Base-by-base conservation (phyloP, 2,113 vertebrate species). In the Columbina picui region DNA sequence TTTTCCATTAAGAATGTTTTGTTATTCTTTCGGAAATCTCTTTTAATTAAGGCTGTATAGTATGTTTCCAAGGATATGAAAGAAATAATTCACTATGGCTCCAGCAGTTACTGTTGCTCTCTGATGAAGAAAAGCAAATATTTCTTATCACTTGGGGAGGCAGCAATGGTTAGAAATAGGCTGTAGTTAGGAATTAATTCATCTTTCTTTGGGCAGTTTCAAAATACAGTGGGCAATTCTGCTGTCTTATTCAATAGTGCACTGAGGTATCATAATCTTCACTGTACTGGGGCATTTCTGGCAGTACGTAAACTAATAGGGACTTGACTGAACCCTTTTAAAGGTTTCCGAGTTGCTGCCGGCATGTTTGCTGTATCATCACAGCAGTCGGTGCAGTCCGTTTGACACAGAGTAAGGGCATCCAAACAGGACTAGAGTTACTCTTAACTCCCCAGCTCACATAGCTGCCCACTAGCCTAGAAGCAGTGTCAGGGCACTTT, bases 1-100 rank as follows among this genome's bases (percentile, higher is more conserved):
- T 91, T 90, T 87, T 65, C 78, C 55, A 79, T 93, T 91, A 89
- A 53, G 67, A 87, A 53, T 84, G 29, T 82, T 91, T 83, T 95
- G 50, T 67, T 91, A 74, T 93, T 95, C 71, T 94, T 96, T 91
- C 8, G 10, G 82, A 96, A 68, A 83, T 93, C 45, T 88, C 90
- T 87, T 95, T 94, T 95, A 95, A 94, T 96, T 96, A 97, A 95
- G 78, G 61, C 50, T 89, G 67, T 95, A 94, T 80, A 89, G 77
- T 89, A 91, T 77, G 87, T 93, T 96, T 96, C 82, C 84, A 95
- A 87, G 93, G 91, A 87, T 91, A 93, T 95, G 93, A 96, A 91
- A 93, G 87, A 91, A 96, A 61, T 85, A 83, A 95, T 90, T 91
- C 84, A 90, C 59, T 25, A 19, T 76, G 67, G 50, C 59, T 94